Base-by-base conservation (phyloP, 92 coral and sea anemone species). In the Parazoanthus darwini region DNA sequence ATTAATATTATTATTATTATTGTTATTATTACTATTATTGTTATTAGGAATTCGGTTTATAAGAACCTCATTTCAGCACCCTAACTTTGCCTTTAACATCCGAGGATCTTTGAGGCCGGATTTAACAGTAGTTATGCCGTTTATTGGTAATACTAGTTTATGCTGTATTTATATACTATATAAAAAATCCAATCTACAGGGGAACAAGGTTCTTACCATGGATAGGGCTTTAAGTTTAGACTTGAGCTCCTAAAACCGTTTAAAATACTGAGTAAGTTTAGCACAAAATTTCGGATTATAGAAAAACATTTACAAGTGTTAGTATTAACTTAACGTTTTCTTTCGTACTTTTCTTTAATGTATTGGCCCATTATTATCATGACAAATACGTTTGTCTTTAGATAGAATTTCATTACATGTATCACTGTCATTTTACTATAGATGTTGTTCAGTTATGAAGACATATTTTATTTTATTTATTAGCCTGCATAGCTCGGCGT, bases 151-250 rank as follows among this genome's bases (percentile, higher is more conserved):
- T 51, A 10, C 11, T 54, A 54, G 2, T 51, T 51, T 1, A 51
- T 51, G 58, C 1, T 51, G 59, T 54, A 54, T 13, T 29, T 29
- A 29, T 29, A 29, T 29, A 29, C 33, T 29, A 15, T 2, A 54
- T 74, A 33, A 10, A 74, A 36, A 37, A 74, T 7, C 35, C 35
- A 72, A 74, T 29, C 79, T 37, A 74, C 48, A 2, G 79, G 80
- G 80, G 80, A 76, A 3, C 0, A 18, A 11, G 23, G 74, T 43
- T 78, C 96, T 94, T 94, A 94, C 96, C 96, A 87, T 89, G 70
- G 92, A 37, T 71, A 92, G 90, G 89, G 94, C 93, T 93, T 92
- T 94, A 86, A 88, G 93, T 83, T 92, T 94, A 90, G 80, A 85
- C 77, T 88, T 90, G 89, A 94, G 90, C 80, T 94, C 96, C 96